These are phyloP conservation scores for Salvelinus fontinalis DNA, from an alignment of 2,113 vertebrate species.

Conservation along the genomic window DNA sequence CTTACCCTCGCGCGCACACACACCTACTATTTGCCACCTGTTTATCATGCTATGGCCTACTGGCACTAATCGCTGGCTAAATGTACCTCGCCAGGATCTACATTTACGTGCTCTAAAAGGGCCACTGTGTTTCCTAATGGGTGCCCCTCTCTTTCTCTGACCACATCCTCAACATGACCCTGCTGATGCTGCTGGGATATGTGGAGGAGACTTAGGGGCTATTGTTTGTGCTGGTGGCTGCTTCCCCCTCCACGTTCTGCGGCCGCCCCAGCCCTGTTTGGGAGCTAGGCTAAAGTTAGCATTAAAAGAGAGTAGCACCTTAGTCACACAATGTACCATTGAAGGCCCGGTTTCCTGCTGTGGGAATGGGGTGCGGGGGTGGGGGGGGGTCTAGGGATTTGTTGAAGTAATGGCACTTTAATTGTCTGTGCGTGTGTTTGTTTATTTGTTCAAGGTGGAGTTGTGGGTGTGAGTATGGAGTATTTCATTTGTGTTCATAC, in stretches of 20 bases:
- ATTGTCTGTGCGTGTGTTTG: conserved; percentile 47
- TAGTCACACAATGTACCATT: conserved; percentile 17
- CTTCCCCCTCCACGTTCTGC: conserved; percentile 17
- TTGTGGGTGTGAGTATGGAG: conserved; percentile 32
- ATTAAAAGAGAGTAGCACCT: conserved; percentile 20
- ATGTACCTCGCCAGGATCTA: conserved; percentile 52
- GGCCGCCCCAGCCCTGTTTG: conserved; percentile 17
- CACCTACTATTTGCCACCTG: conserved; percentile 35
- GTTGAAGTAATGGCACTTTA: conserved; percentile 67
- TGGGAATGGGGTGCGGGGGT: conserved; percentile 21
- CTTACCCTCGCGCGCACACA: conserved; percentile 14
- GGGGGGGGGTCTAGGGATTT: conserved; percentile 27
- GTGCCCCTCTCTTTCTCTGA: conserved; percentile 29
- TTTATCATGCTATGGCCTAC: conserved; percentile 24
- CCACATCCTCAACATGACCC: conserved; percentile 54
- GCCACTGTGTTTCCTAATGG: conserved; percentile 55
- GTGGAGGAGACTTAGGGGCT: conserved; percentile 38
- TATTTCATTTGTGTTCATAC: conserved; percentile 38
- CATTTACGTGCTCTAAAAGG: conserved; percentile 56
- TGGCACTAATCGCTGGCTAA: conserved; percentile 59
- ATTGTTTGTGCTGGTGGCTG: conserved; percentile 44
- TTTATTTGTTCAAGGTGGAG: conserved; percentile 15
- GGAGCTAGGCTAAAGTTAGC: conserved; percentile 47
- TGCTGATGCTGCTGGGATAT: conserved; percentile 35
- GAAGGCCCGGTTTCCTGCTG: conserved; percentile 41